These are phyloP conservation scores for pig (Sus scrofa) DNA, from an alignment of 2,113 vertebrate genomes.

Conservation along the genomic window DNA sequence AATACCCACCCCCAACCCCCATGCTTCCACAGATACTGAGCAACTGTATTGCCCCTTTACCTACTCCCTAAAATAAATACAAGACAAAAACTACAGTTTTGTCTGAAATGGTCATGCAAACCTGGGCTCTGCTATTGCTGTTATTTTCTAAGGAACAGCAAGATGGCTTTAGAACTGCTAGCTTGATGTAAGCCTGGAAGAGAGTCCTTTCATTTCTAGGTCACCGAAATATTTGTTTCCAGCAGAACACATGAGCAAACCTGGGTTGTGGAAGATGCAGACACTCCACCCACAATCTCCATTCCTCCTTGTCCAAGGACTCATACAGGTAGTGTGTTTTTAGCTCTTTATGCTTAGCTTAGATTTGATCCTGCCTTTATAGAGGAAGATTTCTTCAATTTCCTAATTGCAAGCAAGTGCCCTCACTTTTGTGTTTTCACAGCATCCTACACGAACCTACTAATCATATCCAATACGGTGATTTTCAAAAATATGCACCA, in stretches of 20 bases:
- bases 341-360: not conserved
- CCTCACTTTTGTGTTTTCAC: not conserved
- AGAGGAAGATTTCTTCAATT: not conserved
- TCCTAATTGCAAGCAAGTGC: not conserved
- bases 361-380: not conserved
- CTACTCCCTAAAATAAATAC: not conserved
- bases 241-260: not conserved
- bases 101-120: not conserved
- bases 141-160: constrained; percentile 53
- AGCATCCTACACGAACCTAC: not conserved
- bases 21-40: not conserved
- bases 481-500: constrained; percentile 9
- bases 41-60: not conserved
- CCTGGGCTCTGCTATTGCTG: not conserved
- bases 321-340: not conserved
- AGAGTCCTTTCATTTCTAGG: constrained; percentile 78
- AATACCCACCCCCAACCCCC: not conserved
- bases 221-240: constrained; percentile 62
- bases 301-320: not conserved
- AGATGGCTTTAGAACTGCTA: constrained; percentile 4
- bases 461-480: not conserved
- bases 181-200: constrained; percentile 64
- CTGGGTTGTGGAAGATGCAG: constrained; percentile 12
- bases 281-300: not conserved
- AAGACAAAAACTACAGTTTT: constrained; percentile 20